Percentiles rank a stretch among this genome's conserved stretches.
Conservation (phyloP, 2,888 invertebrate genomes). For the Punctoribates punctum region DNA sequence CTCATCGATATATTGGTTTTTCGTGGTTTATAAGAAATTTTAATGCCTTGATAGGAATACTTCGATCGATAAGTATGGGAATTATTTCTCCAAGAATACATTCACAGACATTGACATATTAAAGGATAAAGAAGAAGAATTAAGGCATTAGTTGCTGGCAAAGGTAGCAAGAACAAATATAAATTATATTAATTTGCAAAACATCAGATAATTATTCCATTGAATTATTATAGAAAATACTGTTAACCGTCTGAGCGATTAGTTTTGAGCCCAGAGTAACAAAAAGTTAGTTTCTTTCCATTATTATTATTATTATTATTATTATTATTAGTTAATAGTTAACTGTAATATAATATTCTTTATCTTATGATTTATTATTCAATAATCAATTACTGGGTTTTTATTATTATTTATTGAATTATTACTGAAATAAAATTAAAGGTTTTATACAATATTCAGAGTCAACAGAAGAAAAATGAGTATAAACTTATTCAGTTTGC, state of each 20-base stretch:
- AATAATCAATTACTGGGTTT: slow-evolving; percentile 14
- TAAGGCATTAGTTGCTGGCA: no score
- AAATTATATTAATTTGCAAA: slow-evolving; percentile 28
- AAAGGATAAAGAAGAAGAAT: neutral
- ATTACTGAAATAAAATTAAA: slow-evolving; percentile 26
- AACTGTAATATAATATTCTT: slow-evolving; percentile 1
- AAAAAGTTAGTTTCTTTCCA: slow-evolving; percentile 5
- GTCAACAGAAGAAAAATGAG: no score
- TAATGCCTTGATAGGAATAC: neutral
- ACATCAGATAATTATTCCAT: slow-evolving; percentile 29
- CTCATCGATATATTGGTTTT: neutral
- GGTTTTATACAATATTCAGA: neutral
- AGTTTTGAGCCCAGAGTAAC: neutral
- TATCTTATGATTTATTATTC: slow-evolving; percentile 22
- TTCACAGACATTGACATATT: neutral
- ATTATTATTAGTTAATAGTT: neutral
- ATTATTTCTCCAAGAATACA: neutral
- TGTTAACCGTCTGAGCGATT: neutral
- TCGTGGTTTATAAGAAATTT: neutral
- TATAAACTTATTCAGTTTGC: no score
- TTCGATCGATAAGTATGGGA: neutral
- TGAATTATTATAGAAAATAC: neutral
- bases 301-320: neutral
- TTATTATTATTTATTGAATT: slow-evolving; percentile 25
- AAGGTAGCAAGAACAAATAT: neutral